Conservation (phyloP, 2,113 vertebrate genomes). For the Elgaria multicarinata region DNA sequence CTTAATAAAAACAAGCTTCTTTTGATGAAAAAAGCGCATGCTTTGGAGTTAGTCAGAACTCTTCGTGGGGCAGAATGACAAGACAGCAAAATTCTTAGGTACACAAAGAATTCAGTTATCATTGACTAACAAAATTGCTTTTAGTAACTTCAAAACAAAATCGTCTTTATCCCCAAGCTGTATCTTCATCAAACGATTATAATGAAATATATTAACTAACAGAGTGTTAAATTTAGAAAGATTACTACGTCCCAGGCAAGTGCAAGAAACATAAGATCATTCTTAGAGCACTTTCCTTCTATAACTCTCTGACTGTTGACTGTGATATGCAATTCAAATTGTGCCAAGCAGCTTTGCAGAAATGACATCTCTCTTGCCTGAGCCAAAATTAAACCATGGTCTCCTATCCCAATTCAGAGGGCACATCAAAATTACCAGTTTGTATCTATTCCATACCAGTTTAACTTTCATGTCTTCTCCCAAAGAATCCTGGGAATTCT, state of each 20-base stretch:
- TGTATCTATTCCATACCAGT: not conserved
- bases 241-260: not conserved
- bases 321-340: not conserved
- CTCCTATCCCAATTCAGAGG: not conserved
- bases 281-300: not conserved
- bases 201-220: slow-evolving; percentile 2
- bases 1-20: not conserved
- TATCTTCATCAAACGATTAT: not conserved
- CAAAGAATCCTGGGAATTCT: not conserved
- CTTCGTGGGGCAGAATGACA: not conserved
- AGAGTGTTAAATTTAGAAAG: slow-evolving; percentile 9
- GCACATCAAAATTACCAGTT: not conserved
- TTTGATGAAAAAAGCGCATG: not conserved
- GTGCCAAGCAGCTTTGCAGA: not conserved
- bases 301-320: not conserved
- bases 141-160: not conserved
- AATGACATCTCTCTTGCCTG: not conserved
- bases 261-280: not conserved
- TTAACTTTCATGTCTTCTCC: not conserved
- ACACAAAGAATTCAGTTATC: not conserved
- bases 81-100: not conserved
- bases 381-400: not conserved
- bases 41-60: not conserved
- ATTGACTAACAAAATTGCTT: not conserved
- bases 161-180: not conserved